Evolutionary conservation across 2,113 vertebrate species (phyloP).

Genomic region (Psittacara wagleri): DNA sequence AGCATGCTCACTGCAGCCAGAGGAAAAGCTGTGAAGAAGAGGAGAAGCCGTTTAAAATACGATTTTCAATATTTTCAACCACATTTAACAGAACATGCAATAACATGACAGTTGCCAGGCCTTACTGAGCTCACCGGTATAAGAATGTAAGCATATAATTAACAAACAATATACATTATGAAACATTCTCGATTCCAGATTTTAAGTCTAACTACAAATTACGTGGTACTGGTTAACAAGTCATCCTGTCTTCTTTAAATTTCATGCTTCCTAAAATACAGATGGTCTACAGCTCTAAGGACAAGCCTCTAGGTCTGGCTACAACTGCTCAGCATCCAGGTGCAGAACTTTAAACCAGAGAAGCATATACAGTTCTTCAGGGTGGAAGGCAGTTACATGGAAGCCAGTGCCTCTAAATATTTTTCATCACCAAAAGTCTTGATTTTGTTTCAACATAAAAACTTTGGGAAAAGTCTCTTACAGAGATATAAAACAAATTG

Average conservation of each 20-base stretch:
- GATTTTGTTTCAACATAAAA: not conserved
- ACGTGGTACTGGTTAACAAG: not conserved
- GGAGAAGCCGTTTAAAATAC: not conserved
- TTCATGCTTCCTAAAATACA: not conserved
- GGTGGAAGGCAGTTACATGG: accelerated
- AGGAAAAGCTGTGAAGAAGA: slow-evolving; percentile 81
- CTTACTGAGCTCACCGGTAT: not conserved
- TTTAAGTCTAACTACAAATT: not conserved
- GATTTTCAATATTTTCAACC: not conserved
- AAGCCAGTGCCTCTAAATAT: not conserved
- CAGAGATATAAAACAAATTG: not conserved
- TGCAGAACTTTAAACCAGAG: not conserved
- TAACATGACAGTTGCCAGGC: not conserved
- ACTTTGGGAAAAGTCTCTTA: not conserved
- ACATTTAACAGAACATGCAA: not conserved
- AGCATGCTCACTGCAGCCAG: slow-evolving; percentile 83
- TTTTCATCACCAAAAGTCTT: not conserved
- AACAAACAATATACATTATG: not conserved
- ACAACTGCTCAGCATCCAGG: not conserved
- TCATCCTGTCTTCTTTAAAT: not conserved
- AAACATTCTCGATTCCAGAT: not conserved
- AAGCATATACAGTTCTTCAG: not conserved
- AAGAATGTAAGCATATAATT: not conserved
- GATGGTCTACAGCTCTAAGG: not conserved
- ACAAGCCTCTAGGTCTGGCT: not conserved